A percentile compares a stretch with the other conserved stretches of the same genome.
phyloP scores from a whole-genome alignment of 2,888 invertebrate genomes.

The Pristionchus fissidentatus region DNA sequence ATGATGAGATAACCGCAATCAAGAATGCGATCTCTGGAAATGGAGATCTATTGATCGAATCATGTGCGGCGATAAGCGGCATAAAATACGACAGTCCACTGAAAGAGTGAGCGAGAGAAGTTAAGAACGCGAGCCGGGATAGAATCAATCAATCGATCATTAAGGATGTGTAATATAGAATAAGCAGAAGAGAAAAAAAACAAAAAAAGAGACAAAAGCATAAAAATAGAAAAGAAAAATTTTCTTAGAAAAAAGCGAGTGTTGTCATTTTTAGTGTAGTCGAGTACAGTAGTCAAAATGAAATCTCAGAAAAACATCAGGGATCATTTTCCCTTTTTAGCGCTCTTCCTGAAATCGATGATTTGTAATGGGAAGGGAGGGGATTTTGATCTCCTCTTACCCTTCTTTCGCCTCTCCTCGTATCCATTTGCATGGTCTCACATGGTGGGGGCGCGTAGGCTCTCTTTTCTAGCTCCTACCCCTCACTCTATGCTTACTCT shows the following conservation, averaged over 20 bases:
- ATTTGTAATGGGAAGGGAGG: neutral
- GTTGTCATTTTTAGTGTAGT: neutral
- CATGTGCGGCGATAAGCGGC: slow-evolving; percentile 2
- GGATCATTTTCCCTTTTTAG: neutral
- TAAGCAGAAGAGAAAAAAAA: neutral
- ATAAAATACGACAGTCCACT: no score
- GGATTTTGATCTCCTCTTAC: slow-evolving; percentile 19
- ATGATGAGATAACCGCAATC: neutral
- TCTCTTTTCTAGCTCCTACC: neutral
- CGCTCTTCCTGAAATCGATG: slow-evolving; percentile 40
- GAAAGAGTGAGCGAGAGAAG: no score
- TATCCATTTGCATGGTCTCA: slow-evolving; percentile 25
- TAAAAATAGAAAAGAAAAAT: neutral
- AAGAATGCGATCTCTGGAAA: neutral
- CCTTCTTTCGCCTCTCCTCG: slow-evolving; percentile 14
- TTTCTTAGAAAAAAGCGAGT: neutral
- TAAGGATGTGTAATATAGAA: neutral
- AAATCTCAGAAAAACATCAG: neutral
- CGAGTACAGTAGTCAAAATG: neutral
- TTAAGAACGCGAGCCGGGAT: no score
- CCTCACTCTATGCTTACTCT: neutral
- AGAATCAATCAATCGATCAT: neutral
- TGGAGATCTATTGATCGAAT: neutral
- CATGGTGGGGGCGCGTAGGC: neutral
- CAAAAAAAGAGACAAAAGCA: slow-evolving; percentile 1